Evolutionary conservation across 2,797 vertebrate species (phyloP), one percentile per base, ranked within the genome.

Genomic region (Enteromius paludinosus): DNA sequence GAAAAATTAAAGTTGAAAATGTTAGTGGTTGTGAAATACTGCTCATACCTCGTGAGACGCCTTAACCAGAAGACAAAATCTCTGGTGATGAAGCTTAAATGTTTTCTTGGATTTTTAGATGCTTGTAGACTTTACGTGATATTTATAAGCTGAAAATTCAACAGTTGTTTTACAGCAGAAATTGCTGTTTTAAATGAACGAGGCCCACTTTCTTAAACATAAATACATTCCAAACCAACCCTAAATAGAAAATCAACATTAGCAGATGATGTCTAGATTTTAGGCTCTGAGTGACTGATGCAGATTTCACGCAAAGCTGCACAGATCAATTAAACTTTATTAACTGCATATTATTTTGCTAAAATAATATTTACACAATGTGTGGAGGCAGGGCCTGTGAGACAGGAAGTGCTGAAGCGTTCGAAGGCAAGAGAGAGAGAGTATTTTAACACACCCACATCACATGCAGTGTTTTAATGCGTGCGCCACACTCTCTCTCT

Each of bases 1-100:
- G 47, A 47, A 74, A 82, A 84, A 85, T 52, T 25, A 76, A 88
- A 90, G 88, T 88, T 87, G 84, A 88, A 91, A 87, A 84, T 83
- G 87, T 88, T 85, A 87, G 86, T 83, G 87, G 82, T 90, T 76
- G 77, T 69, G 82, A 83, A 79, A 86, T 68, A 77, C 88, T 85
- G 82, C 79, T 88, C 68, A 23, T 65, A 65, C 52, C 62, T 82
- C 41, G 33, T 35, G 68, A 52, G 71, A 71, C 43, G 4, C 47
- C 49, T 18, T 73, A 35, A 66, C 33, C 45, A 33, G 38, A 35
- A 45, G 47, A 65, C 12, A 73, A 30, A 87, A 78, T 80, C 82
- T 72, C 47, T 52, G 8, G 18, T n/a, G 65, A 70, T 45, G 66
- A 68, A 47, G 68, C 35, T 79, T 14, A 8, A n/a, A 65, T 49